Evolutionary conservation across 2,888 invertebrate genomes (phyloP).

Genomic region (Drosophila eohydei): DNA sequence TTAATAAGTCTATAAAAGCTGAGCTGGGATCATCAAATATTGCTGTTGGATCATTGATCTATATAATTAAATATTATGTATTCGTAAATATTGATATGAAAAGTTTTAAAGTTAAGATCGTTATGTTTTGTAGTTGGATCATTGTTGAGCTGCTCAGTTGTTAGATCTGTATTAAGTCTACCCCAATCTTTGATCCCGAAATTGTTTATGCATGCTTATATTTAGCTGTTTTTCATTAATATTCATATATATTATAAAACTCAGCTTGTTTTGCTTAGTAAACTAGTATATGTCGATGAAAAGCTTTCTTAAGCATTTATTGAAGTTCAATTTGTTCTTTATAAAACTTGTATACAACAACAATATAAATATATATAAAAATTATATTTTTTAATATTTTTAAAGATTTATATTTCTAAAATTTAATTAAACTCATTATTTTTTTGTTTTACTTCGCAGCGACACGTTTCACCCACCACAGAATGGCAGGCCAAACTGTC

Average conservation of each 20-base stretch:
- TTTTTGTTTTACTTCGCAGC: slow-evolving; percentile 42
- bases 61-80: too few relatives aligned
- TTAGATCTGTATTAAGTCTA: not conserved
- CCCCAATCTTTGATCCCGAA: not conserved
- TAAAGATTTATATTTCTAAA: not conserved
- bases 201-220: not conserved
- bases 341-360: not conserved
- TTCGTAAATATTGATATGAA: too few relatives aligned
- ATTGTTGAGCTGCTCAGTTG: not conserved
- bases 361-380: too few relatives aligned
- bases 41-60: too few relatives aligned
- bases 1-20: too few relatives aligned
- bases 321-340: not conserved
- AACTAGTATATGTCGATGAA: not conserved
- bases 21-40: too few relatives aligned
- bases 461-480: slow-evolving; percentile 74
- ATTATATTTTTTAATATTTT: too few relatives aligned
- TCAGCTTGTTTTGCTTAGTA: too few relatives aligned
- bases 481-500: slow-evolving; percentile 82
- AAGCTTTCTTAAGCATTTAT: not conserved
- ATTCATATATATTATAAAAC: too few relatives aligned
- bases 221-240: too few relatives aligned
- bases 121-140: too few relatives aligned
- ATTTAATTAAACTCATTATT: not conserved
- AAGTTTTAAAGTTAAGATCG: not conserved